Evolutionary conservation across 1,140 invertebrate species (phyloP).

Genomic region (Sminthurinus signatus): DNA sequence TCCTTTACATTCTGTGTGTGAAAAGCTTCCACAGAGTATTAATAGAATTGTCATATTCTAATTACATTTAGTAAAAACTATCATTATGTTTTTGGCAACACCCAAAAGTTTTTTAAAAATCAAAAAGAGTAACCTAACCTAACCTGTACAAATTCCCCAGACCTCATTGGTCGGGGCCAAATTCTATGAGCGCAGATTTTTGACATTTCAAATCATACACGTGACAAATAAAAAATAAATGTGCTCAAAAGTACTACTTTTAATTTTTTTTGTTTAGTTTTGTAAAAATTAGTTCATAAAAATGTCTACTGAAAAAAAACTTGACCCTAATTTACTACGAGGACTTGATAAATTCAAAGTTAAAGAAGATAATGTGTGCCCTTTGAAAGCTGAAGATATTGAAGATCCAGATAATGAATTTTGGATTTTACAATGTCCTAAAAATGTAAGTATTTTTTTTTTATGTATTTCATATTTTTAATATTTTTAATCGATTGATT

Average conservation of each 20-base stretch:
- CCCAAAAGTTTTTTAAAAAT: too few relatives aligned
- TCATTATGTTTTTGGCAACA: too few relatives aligned
- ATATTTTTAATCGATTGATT: not conserved
- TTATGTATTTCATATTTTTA: not conserved
- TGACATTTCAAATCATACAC: not conserved
- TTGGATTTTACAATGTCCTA: slow-evolving; percentile 35
- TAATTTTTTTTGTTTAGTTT: not conserved
- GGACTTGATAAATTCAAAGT: not conserved
- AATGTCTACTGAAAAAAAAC: slow-evolving; percentile 8
- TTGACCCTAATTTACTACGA: slow-evolving; percentile 12
- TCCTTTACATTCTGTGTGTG: too few relatives aligned
- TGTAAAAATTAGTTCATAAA: not conserved
- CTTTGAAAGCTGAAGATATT: slow-evolving; percentile 21
- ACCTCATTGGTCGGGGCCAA: too few relatives aligned
- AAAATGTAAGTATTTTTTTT: slow-evolving; percentile 34
- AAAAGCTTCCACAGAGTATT: too few relatives aligned
- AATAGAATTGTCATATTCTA: too few relatives aligned
- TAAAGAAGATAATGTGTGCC: not conserved
- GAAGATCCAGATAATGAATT: slow-evolving; percentile 18
- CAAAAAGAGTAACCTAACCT: too few relatives aligned
- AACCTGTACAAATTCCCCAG: too few relatives aligned
- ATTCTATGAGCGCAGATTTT: too few relatives aligned
- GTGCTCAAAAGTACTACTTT: not conserved
- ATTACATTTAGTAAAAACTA: too few relatives aligned
- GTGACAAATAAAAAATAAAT: not conserved